Conservation (phyloP, 2,113 vertebrate genomes). For the Pardalotus punctatus region DNA sequence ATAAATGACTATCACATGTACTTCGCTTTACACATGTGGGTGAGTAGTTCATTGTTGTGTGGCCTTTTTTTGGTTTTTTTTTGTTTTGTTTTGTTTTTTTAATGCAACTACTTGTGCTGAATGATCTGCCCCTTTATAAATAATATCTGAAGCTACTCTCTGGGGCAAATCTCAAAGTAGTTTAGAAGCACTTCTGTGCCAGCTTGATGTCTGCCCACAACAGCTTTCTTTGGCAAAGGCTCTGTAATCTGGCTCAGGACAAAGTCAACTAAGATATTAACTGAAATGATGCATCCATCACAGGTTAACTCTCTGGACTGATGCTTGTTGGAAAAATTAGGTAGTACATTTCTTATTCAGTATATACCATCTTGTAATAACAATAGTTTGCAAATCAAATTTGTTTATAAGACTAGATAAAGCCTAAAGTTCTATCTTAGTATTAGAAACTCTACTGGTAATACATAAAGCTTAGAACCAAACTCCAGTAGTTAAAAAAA, state of each 20-base stretch:
- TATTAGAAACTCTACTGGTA: constrained; percentile 15
- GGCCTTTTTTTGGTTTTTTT: background rate
- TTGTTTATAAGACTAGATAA: constrained; percentile 2
- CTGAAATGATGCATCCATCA: constrained; percentile 46
- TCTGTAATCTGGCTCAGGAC: constrained; percentile 37
- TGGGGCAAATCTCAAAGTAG: background rate
- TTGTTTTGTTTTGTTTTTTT: background rate
- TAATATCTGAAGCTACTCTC: background rate
- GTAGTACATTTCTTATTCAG: constrained; percentile 12
- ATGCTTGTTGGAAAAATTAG: constrained; percentile 30
- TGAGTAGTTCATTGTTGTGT: background rate
- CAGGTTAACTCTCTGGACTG: constrained; percentile 30
- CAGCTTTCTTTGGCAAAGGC: constrained; percentile 57
- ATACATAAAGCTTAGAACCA: constrained; percentile 42
- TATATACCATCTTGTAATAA: background rate
- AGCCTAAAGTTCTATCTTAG: constrained; percentile 2
- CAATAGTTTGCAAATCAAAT: background rate
- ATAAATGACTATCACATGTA: background rate
- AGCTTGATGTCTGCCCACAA: constrained; percentile 40
- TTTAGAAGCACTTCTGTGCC: constrained; percentile 37
- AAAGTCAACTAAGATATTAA: constrained; percentile 60
- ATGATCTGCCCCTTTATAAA: background rate
- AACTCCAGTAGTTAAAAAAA: constrained; percentile 45
- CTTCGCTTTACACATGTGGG: background rate
- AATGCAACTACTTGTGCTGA: background rate